Percentiles rank a stretch among this genome's conserved stretches.
These are phyloP conservation scores for Hippocampus abdominalis DNA, from an alignment of 2,113 vertebrate species.

Conservation along the genomic window DNA sequence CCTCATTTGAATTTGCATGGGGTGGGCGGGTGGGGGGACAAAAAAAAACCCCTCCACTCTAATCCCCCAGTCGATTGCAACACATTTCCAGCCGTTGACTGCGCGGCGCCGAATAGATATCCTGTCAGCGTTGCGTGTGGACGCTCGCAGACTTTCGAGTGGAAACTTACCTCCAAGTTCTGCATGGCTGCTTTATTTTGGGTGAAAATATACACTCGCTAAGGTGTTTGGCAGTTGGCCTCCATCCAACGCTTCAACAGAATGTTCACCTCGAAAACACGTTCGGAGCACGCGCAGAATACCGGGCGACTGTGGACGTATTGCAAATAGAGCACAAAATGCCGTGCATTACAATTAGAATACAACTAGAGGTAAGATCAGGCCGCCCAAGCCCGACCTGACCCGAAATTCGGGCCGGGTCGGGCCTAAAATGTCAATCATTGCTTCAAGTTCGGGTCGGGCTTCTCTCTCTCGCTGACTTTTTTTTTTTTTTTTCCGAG, in stretches of 20 bases:
- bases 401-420: too few relatives aligned
- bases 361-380: too few relatives aligned
- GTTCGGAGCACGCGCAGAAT: neutral
- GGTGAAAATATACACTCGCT: neutral
- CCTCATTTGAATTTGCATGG: conserved; percentile 20
- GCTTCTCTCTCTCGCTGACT: too few relatives aligned
- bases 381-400: too few relatives aligned
- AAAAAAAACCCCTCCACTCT: neutral
- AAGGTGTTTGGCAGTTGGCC: neutral
- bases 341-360: neutral
- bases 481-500: too few relatives aligned
- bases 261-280: neutral
- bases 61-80: neutral
- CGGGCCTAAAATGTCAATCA: too few relatives aligned
- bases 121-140: neutral
- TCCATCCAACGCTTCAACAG: neutral
- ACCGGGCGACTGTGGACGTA: neutral
- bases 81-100: conserved; percentile 3
- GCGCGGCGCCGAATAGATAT: neutral
- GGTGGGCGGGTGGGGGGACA: neutral
- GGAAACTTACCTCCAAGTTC: neutral
- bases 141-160: neutral
- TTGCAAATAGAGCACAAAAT: neutral
- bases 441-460: too few relatives aligned
- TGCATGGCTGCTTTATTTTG: neutral